phyloP scores from a whole-genome alignment of 2,113 vertebrate species.

The Amia ocellicauda region DNA sequence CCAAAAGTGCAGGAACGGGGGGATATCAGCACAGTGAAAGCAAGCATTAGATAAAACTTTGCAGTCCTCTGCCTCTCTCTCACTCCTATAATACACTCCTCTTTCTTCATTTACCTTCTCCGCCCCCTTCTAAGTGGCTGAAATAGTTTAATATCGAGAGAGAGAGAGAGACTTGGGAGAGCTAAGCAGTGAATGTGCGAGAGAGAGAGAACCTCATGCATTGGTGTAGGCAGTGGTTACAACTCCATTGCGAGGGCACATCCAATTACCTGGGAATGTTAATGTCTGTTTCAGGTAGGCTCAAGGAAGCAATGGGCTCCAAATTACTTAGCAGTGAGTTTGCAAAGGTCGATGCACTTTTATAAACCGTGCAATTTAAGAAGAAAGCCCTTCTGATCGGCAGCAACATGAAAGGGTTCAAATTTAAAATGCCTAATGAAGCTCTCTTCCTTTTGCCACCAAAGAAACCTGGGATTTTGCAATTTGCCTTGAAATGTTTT shows the following conservation, averaged over 20 bases:
- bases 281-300: no score
- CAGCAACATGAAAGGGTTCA: no score
- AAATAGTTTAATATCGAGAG: conserved; percentile 12
- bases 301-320: no score
- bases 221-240: background rate
- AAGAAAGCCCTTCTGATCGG: no score
- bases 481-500: no score
- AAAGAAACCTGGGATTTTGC: no score
- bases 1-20: conserved; percentile 8
- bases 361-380: no score
- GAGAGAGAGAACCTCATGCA: conserved; percentile 20
- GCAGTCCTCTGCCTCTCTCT: background rate
- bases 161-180: conserved; percentile 10
- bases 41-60: conserved; percentile 21
- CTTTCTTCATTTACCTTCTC: conserved; percentile 1
- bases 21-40: conserved; percentile 26
- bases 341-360: no score
- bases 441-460: no score
- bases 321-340: no score
- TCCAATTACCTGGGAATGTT: no score
- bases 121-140: background rate
- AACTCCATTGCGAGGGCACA: background rate
- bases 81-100: background rate
- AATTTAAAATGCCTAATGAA: no score
- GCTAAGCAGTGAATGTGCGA: conserved; percentile 9